Conservation (phyloP, 2,797 vertebrate species). For the Neosilurus mollespiculum region DNA sequence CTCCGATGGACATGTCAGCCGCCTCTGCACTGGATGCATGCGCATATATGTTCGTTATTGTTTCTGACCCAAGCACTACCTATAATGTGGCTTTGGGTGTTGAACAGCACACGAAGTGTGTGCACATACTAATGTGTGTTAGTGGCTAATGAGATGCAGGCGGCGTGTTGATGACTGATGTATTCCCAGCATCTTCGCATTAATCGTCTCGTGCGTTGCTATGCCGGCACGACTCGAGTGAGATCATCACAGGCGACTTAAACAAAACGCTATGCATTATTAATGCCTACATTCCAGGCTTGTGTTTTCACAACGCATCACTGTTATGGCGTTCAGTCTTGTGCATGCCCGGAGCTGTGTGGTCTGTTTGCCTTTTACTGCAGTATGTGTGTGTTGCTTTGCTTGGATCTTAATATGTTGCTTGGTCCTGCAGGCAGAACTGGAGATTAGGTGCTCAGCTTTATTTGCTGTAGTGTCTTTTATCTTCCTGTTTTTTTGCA, state of each 20-base stretch:
- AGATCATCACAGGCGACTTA: constrained; percentile 34
- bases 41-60: constrained; percentile 27
- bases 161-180: constrained; percentile 32
- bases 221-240: constrained; percentile 20
- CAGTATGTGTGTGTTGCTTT: constrained; percentile 50
- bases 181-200: constrained; percentile 34
- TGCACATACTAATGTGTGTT: neutral
- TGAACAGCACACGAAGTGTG: constrained; percentile 26
- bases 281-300: constrained; percentile 45
- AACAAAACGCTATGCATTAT: constrained; percentile 54
- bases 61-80: constrained; percentile 16
- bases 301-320: constrained; percentile 44
- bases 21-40: neutral
- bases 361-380: constrained; percentile 40
- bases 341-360: constrained; percentile 40
- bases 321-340: constrained; percentile 35
- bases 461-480: constrained; percentile 52
- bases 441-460: constrained; percentile 52
- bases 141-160: constrained; percentile 53
- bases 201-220: constrained; percentile 37
- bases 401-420: constrained; percentile 53
- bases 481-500: constrained; percentile 4
- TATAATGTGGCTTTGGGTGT: constrained; percentile 34
- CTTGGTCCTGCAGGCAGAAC: constrained; percentile 48
- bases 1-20: neutral